These are phyloP conservation scores for Stictocephala bisonia DNA, from an alignment of 2,888 invertebrate species.

Conservation along the genomic window DNA sequence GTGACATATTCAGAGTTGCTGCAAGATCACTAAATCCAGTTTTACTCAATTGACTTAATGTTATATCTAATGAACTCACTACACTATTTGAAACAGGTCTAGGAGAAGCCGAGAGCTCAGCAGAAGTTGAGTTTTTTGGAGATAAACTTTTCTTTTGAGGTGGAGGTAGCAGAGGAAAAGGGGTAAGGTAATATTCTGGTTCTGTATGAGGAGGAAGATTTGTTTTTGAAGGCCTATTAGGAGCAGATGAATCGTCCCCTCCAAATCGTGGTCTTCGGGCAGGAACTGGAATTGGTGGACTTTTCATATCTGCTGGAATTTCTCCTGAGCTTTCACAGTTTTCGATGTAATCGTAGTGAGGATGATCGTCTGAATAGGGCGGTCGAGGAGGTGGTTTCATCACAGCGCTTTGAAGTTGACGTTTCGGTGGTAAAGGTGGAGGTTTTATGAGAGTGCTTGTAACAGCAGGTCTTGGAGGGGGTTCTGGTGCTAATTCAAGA, in stretches of 20 bases:
- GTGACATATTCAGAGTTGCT: slow-evolving; percentile 78
- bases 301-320: slow-evolving; percentile 61
- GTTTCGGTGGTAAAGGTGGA: slow-evolving; percentile 79
- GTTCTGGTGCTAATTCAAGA: slow-evolving; percentile 69
- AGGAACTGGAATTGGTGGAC: slow-evolving; percentile 73
- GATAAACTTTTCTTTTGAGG: slow-evolving; percentile 62
- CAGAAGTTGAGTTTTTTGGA: slow-evolving; percentile 40
- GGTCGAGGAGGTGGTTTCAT: slow-evolving; percentile 75
- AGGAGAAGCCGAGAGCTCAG: not conserved
- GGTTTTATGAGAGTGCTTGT: slow-evolving; percentile 71
- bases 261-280: slow-evolving; percentile 68
- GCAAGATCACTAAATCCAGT: slow-evolving; percentile 86
- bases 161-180: slow-evolving; percentile 70
- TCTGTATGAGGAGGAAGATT: slow-evolving; percentile 54
- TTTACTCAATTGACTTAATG: slow-evolving; percentile 83
- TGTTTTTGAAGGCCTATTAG: slow-evolving; percentile 63
- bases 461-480: slow-evolving; percentile 75
- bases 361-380: slow-evolving; percentile 68
- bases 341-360: slow-evolving; percentile 70
- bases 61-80: slow-evolving; percentile 74
- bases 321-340: slow-evolving; percentile 64
- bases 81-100: slow-evolving; percentile 30
- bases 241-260: slow-evolving; percentile 64
- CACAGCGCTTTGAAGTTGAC: slow-evolving; percentile 70
- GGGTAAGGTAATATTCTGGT: slow-evolving; percentile 71